Conservation (phyloP, 2,888 invertebrate species). For the Neocrepidodera transversa region DNA sequence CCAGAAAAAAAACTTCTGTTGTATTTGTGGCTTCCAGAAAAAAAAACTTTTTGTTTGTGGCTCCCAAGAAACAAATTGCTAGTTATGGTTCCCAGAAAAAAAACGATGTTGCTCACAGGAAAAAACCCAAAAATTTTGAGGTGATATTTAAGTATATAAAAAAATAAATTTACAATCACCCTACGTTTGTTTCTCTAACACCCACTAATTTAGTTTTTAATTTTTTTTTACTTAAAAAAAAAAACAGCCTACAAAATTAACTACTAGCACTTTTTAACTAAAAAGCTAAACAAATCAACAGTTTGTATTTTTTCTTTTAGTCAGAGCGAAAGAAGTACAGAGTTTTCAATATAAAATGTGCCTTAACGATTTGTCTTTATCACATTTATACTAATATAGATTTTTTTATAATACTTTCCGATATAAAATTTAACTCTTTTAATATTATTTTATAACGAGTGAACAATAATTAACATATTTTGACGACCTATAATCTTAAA, state of each 20-base stretch:
- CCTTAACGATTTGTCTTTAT: slow-evolving; percentile 7
- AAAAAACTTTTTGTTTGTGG: no score
- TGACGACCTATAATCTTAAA: no score
- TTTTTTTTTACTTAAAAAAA: slow-evolving; percentile 18
- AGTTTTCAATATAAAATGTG: slow-evolving; percentile 25
- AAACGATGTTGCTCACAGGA: no score
- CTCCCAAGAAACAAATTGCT: no score
- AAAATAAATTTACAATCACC: no score
- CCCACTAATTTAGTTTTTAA: slow-evolving; percentile 26
- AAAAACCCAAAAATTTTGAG: no score
- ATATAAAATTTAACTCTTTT: slow-evolving; percentile 21
- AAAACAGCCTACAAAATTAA: slow-evolving; percentile 31
- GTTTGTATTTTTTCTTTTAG: slow-evolving; percentile 19
- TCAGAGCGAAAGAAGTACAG: slow-evolving; percentile 29
- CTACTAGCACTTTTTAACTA: slow-evolving; percentile 24
- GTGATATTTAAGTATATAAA: no score
- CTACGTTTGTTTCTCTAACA: slow-evolving; percentile 28
- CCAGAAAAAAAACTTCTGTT: no score
- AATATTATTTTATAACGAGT: slow-evolving; percentile 12
- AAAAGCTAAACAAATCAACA: slow-evolving; percentile 24
- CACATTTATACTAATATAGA: slow-evolving; percentile 4
- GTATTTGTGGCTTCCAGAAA: no score
- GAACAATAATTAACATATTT: slow-evolving; percentile 17
- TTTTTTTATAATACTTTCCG: slow-evolving; percentile 17
- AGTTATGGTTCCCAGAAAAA: no score